A percentile compares a stretch with the other conserved stretches of the same genome.
phyloP scores from a whole-genome alignment of 2,888 invertebrate genomes.

The Tiliacea aurago region DNA sequence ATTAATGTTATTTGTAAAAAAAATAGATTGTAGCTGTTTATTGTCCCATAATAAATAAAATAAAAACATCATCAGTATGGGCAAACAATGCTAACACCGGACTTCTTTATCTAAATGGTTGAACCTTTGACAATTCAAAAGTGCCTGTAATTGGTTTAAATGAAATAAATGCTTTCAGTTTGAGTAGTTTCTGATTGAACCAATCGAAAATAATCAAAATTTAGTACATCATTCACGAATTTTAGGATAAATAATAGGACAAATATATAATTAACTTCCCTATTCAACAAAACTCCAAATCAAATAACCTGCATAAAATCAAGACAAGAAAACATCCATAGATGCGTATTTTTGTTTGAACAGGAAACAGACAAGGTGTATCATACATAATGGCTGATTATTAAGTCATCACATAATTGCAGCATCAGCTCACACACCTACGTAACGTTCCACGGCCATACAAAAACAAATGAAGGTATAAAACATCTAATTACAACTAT shows the following conservation, averaged over 20 bases:
- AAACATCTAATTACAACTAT: slow-evolving; percentile 8
- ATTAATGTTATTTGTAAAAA: no score
- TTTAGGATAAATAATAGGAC: background rate
- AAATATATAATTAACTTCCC: background rate
- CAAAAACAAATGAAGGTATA: slow-evolving; percentile 22
- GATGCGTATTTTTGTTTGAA: background rate
- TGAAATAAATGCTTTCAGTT: no score
- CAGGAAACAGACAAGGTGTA: slow-evolving; percentile 34
- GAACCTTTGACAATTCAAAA: no score
- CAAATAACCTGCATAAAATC: background rate
- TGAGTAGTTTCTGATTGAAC: background rate
- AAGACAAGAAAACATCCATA: background rate
- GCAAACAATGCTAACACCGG: background rate
- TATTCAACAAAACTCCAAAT: background rate
- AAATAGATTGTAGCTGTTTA: no score
- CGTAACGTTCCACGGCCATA: slow-evolving; percentile 32
- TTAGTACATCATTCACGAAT: background rate
- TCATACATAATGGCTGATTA: slow-evolving; percentile 24
- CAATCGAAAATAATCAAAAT: background rate
- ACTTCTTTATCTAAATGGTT: background rate
- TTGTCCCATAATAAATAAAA: no score
- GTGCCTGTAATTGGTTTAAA: no score
- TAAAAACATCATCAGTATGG: background rate
- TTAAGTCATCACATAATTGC: slow-evolving; percentile 50
- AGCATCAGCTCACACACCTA: slow-evolving; percentile 29